phyloP scores from a whole-genome alignment of 2,888 invertebrate species.

The Chirona hameri region DNA sequence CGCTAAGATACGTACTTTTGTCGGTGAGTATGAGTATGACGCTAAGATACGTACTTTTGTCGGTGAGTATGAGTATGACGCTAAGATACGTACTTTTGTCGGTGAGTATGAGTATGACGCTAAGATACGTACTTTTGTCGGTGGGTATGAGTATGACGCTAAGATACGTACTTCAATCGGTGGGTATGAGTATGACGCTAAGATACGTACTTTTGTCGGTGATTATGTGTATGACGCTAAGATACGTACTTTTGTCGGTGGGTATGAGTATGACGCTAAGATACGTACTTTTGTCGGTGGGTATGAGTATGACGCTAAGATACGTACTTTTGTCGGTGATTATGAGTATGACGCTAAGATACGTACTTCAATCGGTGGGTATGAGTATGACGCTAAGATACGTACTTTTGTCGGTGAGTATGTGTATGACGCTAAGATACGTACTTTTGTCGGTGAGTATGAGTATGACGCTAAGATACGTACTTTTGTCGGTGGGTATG shows the following conservation, averaged over 20 bases:
- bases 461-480: constrained; percentile 82
- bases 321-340: not conserved
- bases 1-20: constrained; percentile 51
- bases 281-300: constrained; percentile 69
- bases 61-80: constrained; percentile 91
- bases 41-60: constrained; percentile 55
- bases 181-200: not conserved
- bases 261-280: not conserved
- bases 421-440: not conserved
- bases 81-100: constrained; percentile 48
- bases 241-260: not conserved
- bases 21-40: not conserved
- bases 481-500: not conserved
- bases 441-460: constrained; percentile 79
- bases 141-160: constrained; percentile 93
- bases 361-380: constrained; percentile 71
- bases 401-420: not conserved
- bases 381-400: constrained; percentile 92
- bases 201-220: constrained; percentile 67
- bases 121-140: constrained; percentile 59
- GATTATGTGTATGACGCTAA: constrained; percentile 90
- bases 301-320: constrained; percentile 91
- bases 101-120: not conserved
- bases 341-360: not conserved
- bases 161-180: not conserved